Base-by-base conservation (phyloP, 2,888 invertebrate species). In the Mesopsocus fuscifrons region DNA sequence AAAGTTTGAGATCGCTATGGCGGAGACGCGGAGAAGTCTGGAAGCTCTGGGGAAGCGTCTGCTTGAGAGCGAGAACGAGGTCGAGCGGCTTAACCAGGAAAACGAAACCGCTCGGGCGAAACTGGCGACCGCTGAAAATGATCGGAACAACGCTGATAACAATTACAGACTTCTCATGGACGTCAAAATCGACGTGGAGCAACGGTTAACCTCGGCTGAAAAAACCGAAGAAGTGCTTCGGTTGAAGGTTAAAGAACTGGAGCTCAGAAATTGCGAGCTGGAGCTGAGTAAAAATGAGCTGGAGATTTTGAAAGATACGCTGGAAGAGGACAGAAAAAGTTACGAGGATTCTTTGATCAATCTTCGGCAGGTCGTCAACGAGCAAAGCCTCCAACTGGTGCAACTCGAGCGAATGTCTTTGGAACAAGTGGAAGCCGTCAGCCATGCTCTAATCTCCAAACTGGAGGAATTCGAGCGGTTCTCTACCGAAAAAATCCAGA, bases 41-140 rank as follows among this genome's bases (percentile, higher is more conserved):
- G 46, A 46, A 32, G 48, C 48, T 33, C 34, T 48, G 3, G 33
- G 42, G 13, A 23, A 31, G 9, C 35, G 46, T n/a, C 30, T 48
- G 3, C 16, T 48, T 30, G 48, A 48, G 30, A 47, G 42, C 34
- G 45, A 47, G 30, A 15, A 22, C 9, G 26, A 47, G 21, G 42
- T 44, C 8, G 45, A 45, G 15, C 22, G 35, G 17, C 16, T 47
- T 15, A 40, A 33, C 9, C 3, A 3, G 9, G 34, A 45, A 4
- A 30, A 32, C n/a, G 16, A 22, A 3, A 17, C 11, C 17, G 6
- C 34, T 22, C 3, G 41, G 8, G n/a, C 22, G 20, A 34, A 45
- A 13, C 43, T 45, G 6, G 11, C 2, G 5, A 11, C 21, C 6
- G 30, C 41, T 21, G 41, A 44, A 13, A 26, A 41, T n/a, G 38